A percentile compares a stretch with the other conserved stretches of the same genome.
Conservation (phyloP, 2,797 vertebrate genomes). For the Karalla daura region DNA sequence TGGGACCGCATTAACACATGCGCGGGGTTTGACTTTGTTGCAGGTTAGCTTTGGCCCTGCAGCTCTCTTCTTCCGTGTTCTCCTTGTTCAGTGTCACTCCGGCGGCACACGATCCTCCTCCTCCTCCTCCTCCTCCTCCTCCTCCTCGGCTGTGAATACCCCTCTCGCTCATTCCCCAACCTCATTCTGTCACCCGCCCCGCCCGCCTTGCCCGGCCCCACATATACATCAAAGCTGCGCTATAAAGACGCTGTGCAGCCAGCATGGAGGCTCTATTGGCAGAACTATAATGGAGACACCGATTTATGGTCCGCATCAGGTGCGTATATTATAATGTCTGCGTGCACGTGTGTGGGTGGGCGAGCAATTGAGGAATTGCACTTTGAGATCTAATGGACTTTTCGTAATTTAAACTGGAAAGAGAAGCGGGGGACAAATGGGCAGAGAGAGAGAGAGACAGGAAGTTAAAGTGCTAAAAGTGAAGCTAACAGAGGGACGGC, state of each 20-base stretch:
- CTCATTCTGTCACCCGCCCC: slow-evolving; percentile 89
- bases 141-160: slow-evolving; percentile 48
- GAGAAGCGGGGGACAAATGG: not conserved
- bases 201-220: slow-evolving; percentile 68
- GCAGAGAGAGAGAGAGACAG: not conserved
- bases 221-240: slow-evolving; percentile 76
- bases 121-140: slow-evolving; percentile 34
- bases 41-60: too few species aligned
- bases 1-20: too few species aligned
- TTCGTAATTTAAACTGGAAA: slow-evolving; percentile 46
- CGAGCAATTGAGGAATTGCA: slow-evolving; percentile 74
- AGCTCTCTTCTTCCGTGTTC: not conserved
- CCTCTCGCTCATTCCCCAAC: slow-evolving; percentile 81
- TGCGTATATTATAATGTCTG: slow-evolving; percentile 34
- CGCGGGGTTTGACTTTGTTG: too few species aligned
- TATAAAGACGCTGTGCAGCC: slow-evolving; percentile 85
- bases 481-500: not conserved
- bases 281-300: slow-evolving; percentile 82
- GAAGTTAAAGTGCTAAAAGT: not conserved
- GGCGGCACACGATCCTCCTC: too few species aligned
- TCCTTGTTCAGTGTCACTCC: not conserved
- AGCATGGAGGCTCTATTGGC: slow-evolving; percentile 83
- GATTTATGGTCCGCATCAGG: slow-evolving; percentile 82
- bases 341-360: not conserved
- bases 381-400: slow-evolving; percentile 66